Conservation (phyloP, 2,888 invertebrate genomes). For the Pediacus dermestoides region DNA sequence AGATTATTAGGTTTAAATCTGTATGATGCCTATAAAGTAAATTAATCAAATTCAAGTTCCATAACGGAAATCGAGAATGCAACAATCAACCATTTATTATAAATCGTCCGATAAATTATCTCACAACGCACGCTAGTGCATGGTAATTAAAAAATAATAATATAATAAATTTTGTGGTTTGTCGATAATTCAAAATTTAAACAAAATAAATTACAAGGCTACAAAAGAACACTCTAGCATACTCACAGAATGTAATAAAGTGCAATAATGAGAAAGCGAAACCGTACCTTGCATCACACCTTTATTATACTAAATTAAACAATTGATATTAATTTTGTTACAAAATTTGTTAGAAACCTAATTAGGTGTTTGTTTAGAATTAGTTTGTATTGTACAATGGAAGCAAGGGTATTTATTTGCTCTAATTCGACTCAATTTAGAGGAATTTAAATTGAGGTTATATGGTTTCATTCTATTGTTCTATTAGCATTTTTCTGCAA, state of each 20-base stretch:
- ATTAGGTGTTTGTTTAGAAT: no score
- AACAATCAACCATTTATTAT: constrained; percentile 9
- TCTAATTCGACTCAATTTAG: no score
- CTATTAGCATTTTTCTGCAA: no score
- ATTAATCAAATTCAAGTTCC: constrained; percentile 6
- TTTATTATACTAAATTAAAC: constrained; percentile 6
- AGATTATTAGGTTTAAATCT: no score
- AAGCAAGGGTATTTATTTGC: no score
- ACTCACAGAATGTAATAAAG: constrained; percentile 4
- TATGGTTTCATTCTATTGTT: no score
- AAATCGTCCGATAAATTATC: constrained; percentile 4
- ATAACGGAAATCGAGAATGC: constrained; percentile 5
- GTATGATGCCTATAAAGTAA: background rate
- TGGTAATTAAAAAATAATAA: constrained; percentile 4
- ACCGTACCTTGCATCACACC: background rate
- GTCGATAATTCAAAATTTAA: no score
- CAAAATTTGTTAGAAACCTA: constrained; percentile 2
- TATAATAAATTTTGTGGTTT: constrained; percentile 3
- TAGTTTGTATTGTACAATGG: no score
- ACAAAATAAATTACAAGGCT: no score
- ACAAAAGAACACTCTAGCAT: no score
- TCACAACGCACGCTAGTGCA: background rate
- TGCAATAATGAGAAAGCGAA: constrained; percentile 6
- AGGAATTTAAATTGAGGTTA: no score
- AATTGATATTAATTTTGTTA: constrained; percentile 5